Evolutionary conservation across 2,797 vertebrate genomes (phyloP), one percentile per base, ranked within the genome.

Genomic region (Iguana delicatissima): DNA sequence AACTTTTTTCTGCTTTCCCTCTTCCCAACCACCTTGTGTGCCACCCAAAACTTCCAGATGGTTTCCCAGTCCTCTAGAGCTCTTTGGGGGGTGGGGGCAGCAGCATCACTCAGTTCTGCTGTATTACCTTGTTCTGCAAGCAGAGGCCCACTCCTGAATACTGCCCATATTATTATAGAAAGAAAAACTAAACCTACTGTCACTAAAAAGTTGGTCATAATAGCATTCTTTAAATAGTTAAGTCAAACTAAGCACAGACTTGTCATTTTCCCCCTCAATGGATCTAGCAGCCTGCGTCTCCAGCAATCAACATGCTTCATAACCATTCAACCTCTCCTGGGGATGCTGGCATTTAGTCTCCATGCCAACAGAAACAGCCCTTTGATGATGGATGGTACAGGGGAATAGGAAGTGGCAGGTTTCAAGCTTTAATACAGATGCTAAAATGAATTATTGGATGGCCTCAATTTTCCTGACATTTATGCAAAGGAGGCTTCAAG

Each of bases 361-460:
- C 91, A 38, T 96, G 94, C 95, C 94, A 96, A 96, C 95, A 50
- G 79, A 90, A 81, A 94, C 92, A 93, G 92, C 94, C 81, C 93
- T 90, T 92, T 93, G 82, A 91, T 92, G 88, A 64, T 74, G 38
- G 89, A 64, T 86, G 76, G 20, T n/a, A 35, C 32, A 57, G 82
- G 69, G 90, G 81, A 91, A 80, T 72, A 64, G 77, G 46, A 82
- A 84, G 89, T 86, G 50, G 64, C 0, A 91, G 77, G 95, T 92
- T 52, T 76, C 86, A 89, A 92, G 46, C 83, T 89, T n/a, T 74
- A 32, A 2, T 73, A 88, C 50, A 59, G 42, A 38, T 74, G 69
- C 67, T 86, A 73, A 81, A 62, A 81, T 64, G 1, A 84, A 72
- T 94, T 88, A 38, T 93, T 91, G 35, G 2, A 90, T 88, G 92